Conservation (phyloP, 2,888 invertebrate species). For the Atherix ibis region DNA sequence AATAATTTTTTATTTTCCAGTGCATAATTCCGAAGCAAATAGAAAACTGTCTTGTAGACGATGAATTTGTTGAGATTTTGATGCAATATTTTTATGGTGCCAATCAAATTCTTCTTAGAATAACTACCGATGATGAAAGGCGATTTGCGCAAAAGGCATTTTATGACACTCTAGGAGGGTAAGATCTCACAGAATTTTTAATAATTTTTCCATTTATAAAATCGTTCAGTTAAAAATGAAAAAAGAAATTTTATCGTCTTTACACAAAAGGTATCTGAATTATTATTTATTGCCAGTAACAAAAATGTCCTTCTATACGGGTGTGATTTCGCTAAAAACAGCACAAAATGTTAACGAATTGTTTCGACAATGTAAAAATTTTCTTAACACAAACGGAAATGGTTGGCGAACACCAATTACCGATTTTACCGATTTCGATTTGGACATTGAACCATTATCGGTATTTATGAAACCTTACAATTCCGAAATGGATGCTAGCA, state of each 20-base stretch:
- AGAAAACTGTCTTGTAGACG: conserved; percentile 18
- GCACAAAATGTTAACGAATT: conserved; percentile 19
- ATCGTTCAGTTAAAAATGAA: no score
- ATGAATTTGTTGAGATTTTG: conserved; percentile 19
- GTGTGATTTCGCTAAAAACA: conserved; percentile 19
- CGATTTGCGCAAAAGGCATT: conserved; percentile 20
- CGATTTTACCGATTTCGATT: conserved; percentile 17
- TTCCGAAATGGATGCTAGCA: conserved; percentile 5
- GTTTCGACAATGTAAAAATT: conserved; percentile 19
- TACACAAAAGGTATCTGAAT: conserved; percentile 18
- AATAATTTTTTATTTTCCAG: conserved; percentile 12
- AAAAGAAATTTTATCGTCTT: background rate
- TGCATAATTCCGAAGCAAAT: conserved; percentile 22
- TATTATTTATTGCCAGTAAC: conserved; percentile 23
- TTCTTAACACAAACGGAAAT: conserved; percentile 30
- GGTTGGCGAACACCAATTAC: conserved; percentile 21
- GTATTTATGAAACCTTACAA: conserved; percentile 7
- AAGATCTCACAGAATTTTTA: conserved; percentile 3
- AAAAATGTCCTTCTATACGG: conserved; percentile 27
- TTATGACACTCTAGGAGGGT: conserved; percentile 28
- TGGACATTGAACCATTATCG: conserved; percentile 17
- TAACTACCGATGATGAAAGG: conserved; percentile 15
- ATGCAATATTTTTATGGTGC: conserved; percentile 25
- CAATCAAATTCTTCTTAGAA: conserved; percentile 20
- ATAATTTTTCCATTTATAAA: no score